Evolutionary conservation across 2,113 vertebrate genomes (phyloP).

Genomic region (Bostrychus sinensis): DNA sequence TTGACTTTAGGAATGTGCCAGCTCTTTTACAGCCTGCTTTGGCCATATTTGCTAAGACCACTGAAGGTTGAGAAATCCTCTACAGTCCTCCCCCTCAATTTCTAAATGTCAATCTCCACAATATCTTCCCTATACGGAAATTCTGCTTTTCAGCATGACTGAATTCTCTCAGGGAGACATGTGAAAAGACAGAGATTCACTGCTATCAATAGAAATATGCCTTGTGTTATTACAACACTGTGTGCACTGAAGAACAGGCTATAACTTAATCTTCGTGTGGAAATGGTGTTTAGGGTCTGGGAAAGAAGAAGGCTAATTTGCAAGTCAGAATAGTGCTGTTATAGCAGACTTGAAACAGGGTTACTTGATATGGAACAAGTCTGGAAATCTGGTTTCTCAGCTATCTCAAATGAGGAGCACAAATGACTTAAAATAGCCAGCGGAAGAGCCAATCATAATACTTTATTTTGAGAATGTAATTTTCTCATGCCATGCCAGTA

Average conservation of each 20-base stretch:
- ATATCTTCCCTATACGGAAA: slow-evolving; percentile 49
- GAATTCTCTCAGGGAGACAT: slow-evolving; percentile 59
- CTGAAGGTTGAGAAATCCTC: slow-evolving; percentile 50
- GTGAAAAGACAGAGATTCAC: slow-evolving; percentile 63
- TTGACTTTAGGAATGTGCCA: slow-evolving; percentile 47
- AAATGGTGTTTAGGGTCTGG: slow-evolving; percentile 72
- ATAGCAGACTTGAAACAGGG: slow-evolving; percentile 79
- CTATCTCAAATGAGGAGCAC: slow-evolving; percentile 77
- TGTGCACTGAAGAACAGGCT: slow-evolving; percentile 69
- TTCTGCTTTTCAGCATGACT: slow-evolving; percentile 64
- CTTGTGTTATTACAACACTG: slow-evolving; percentile 69
- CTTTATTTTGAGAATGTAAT: slow-evolving; percentile 86
- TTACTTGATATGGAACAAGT: slow-evolving; percentile 82
- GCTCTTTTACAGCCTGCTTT: slow-evolving; percentile 22
- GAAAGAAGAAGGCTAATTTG: slow-evolving; percentile 79
- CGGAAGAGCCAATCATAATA: slow-evolving; percentile 78
- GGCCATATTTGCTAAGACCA: slow-evolving; percentile 27
- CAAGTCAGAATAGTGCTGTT: slow-evolving; percentile 80
- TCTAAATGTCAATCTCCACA: slow-evolving; percentile 70
- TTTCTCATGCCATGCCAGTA: slow-evolving; percentile 83
- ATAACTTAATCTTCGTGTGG: slow-evolving; percentile 76
- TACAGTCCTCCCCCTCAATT: slow-evolving; percentile 35
- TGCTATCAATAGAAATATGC: slow-evolving; percentile 66
- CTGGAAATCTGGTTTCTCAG: slow-evolving; percentile 80
- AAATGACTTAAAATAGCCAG: slow-evolving; percentile 77